A percentile compares a stretch with the other conserved stretches of the same genome.
Evolutionary conservation across 2,888 invertebrate genomes (phyloP).

Genomic region (Nineta flava): DNA sequence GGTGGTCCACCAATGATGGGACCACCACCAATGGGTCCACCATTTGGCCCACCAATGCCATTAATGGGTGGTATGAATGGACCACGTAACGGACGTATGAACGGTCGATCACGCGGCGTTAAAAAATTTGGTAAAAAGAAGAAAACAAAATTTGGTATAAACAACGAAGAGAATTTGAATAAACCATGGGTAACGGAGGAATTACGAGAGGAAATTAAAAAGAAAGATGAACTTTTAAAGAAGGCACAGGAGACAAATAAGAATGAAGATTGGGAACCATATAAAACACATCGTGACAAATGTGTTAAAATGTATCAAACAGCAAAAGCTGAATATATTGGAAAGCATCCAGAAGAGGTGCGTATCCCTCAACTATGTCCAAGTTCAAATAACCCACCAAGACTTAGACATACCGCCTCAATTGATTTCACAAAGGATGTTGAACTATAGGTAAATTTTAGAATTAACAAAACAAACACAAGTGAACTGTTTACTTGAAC

Average conservation of each 20-base stretch:
- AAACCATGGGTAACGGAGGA: constrained; percentile 42
- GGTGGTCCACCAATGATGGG: constrained; percentile 7
- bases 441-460: constrained; percentile 25
- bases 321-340: constrained; percentile 35
- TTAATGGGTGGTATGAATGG: constrained; percentile 11
- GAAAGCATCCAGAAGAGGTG: constrained; percentile 34
- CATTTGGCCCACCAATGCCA: constrained; percentile 14
- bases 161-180: constrained; percentile 25
- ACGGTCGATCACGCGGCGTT: neutral
- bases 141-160: constrained; percentile 2
- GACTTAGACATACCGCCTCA: constrained; percentile 21
- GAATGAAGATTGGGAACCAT: constrained; percentile 34
- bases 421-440: constrained; percentile 30
- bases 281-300: constrained; percentile 38
- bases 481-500: neutral
- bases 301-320: constrained; percentile 37
- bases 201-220: constrained; percentile 34
- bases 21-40: constrained; percentile 9
- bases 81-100: constrained; percentile 8
- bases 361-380: constrained; percentile 30
- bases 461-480: neutral
- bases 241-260: constrained; percentile 30
- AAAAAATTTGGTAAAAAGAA: constrained; percentile 6
- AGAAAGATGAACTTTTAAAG: constrained; percentile 36
- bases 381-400: constrained; percentile 11